phyloP scores from a whole-genome alignment of 2,113 vertebrate species.

The Caranx ignobilis region DNA sequence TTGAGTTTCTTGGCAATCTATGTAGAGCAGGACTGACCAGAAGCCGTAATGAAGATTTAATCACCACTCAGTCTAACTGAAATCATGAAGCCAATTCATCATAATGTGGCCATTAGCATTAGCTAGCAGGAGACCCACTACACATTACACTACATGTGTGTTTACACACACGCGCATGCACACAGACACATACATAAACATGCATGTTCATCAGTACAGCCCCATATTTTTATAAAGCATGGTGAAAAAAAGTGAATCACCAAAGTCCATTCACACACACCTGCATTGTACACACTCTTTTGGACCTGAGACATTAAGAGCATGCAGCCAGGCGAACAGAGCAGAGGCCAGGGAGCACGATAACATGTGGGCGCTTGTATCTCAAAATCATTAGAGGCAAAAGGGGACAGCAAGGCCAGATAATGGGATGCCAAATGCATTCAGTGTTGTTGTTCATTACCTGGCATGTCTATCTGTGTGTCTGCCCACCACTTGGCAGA shows the following conservation, averaged over 20 bases:
- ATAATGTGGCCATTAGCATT: slow-evolving; percentile 74
- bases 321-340: slow-evolving; percentile 39
- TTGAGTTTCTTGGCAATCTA: slow-evolving; percentile 71
- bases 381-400: slow-evolving; percentile 66
- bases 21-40: slow-evolving; percentile 74
- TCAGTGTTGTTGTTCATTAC: slow-evolving; percentile 72
- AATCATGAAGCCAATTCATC: slow-evolving; percentile 77
- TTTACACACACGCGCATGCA: slow-evolving; percentile 8
- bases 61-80: slow-evolving; percentile 75
- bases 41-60: slow-evolving; percentile 84
- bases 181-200: slow-evolving; percentile 1
- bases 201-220: not conserved
- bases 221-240: slow-evolving; percentile 2
- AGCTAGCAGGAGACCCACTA: slow-evolving; percentile 16
- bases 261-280: slow-evolving; percentile 20
- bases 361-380: slow-evolving; percentile 48
- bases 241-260: not conserved
- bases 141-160: slow-evolving; percentile 1
- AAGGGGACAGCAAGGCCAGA: slow-evolving; percentile 59
- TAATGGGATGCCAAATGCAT: slow-evolving; percentile 66
- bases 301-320: slow-evolving; percentile 23
- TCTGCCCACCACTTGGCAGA: slow-evolving; percentile 52
- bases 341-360: slow-evolving; percentile 45
- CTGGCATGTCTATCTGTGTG: slow-evolving; percentile 32
- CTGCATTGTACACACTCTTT: slow-evolving; percentile 8